These are phyloP conservation scores for Bubo blakistoni DNA, from an alignment of 2,113 vertebrate species.

Conservation along the genomic window DNA sequence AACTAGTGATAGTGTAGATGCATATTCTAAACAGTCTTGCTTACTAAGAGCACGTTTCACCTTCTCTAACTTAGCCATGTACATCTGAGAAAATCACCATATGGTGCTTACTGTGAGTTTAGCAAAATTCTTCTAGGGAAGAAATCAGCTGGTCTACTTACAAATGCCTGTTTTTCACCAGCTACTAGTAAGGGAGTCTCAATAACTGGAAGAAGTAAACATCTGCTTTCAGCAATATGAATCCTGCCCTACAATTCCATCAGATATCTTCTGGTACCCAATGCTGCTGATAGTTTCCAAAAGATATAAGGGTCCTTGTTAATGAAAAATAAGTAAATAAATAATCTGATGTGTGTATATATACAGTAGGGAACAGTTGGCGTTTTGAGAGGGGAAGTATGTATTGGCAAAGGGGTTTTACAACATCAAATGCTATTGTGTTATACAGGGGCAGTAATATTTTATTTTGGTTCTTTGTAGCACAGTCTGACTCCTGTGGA, in stretches of 20 bases:
- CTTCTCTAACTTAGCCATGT: background rate
- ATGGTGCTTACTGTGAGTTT: background rate
- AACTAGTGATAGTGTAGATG: background rate
- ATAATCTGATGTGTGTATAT: accelerated
- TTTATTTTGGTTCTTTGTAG: background rate
- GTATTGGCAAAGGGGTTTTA: background rate
- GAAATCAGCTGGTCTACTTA: background rate
- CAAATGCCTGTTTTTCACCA: background rate
- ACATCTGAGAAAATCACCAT: background rate
- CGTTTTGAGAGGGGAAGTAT: background rate
- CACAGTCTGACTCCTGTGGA: background rate
- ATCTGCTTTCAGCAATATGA: background rate
- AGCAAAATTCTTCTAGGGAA: background rate
- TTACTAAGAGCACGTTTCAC: background rate
- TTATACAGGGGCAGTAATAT: background rate
- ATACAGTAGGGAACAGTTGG: background rate
- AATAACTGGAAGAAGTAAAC: background rate
- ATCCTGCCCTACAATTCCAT: background rate
- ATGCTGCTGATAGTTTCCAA: background rate
- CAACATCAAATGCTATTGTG: background rate
- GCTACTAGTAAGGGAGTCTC: background rate
- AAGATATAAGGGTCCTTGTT: background rate
- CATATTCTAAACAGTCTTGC: background rate
- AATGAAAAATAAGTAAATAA: background rate
- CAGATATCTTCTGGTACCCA: background rate